Evolutionary conservation across 2,797 vertebrate genomes (phyloP), one percentile per base, ranked within the genome.

Genomic region (Sebastes miniatus): DNA sequence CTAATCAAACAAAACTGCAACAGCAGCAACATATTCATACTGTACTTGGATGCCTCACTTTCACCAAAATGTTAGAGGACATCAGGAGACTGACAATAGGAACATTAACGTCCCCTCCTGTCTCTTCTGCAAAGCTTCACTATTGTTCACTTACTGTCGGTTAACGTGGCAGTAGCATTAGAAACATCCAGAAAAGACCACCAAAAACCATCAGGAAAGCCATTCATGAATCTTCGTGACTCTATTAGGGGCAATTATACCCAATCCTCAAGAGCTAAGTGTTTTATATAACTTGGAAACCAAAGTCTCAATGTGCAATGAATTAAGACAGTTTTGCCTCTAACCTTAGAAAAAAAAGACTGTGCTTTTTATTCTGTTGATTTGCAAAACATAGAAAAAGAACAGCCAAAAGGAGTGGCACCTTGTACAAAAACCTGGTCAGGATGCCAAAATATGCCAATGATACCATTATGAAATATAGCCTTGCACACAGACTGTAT

Each of bases 41-140:
- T 50, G 11, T 25, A n/a, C 5, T 50, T 29, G n/a, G 8, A 43
- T 24, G 34, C 32, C 22, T 61, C 24, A 31, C 36, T 4, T 56
- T 47, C 5, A 68, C 7, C 4, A 16, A 54, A 47, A 72, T 6
- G 5, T 68, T 22, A 24, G 72, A 75, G 29, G 9, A 31, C 22
- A 66, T 59, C 16, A 64, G 11, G 29, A 74, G 25, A 74, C 36
- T 71, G 68, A 73, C 32, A 65, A 43, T 43, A 43, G 56, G 47
- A 67, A 67, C 56, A 66, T 56, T 27, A 56, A 67, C 34, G 52
- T 32, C 9, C 18, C 32, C 18, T 39, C 62, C 73, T 81, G 61
- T 76, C 69, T 83, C 70, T n/a, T 68, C 34, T 32, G 10, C 22
- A 73, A 66, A 67, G 80, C 74, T 57, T 80, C 13, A 47, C 66